A percentile compares a stretch with the other conserved stretches of the same genome.
Conservation (phyloP, 2,113 vertebrate species). For the Gallinago media region DNA sequence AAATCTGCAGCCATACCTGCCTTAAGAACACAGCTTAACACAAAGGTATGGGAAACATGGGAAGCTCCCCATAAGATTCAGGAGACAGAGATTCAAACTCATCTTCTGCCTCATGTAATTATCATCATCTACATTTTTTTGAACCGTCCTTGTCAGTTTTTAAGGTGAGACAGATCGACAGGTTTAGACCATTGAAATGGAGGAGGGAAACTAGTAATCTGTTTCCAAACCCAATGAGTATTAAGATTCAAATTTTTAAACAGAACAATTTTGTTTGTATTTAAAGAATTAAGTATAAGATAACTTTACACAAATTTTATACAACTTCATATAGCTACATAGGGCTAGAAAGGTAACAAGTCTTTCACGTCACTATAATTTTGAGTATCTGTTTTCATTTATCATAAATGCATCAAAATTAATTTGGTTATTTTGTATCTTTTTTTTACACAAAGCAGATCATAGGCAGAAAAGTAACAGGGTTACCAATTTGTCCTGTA, state of each 20-base stretch:
- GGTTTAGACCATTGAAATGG: neutral
- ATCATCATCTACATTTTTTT: neutral
- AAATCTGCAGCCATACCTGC: neutral
- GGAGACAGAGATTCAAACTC: neutral
- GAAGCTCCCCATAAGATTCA: neutral
- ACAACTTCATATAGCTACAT: neutral
- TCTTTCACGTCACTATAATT: rapidly evolving
- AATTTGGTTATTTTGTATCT: neutral
- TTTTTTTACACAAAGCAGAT: neutral
- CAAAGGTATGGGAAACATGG: neutral
- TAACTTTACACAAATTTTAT: neutral
- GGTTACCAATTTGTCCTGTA: neutral
- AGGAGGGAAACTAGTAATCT: neutral
- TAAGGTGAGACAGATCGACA: neutral
- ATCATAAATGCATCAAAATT: neutral
- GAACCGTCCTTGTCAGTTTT: neutral
- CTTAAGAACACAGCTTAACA: neutral
- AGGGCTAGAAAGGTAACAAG: neutral
- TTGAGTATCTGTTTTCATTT: neutral
- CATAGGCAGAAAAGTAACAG: neutral
- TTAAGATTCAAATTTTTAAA: neutral
- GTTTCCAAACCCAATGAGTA: neutral
- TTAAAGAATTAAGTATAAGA: neutral
- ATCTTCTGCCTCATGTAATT: neutral
- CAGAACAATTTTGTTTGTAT: neutral